These are phyloP conservation scores for Prunella strophiata DNA, from an alignment of 2,797 vertebrate genomes.

Conservation along the genomic window DNA sequence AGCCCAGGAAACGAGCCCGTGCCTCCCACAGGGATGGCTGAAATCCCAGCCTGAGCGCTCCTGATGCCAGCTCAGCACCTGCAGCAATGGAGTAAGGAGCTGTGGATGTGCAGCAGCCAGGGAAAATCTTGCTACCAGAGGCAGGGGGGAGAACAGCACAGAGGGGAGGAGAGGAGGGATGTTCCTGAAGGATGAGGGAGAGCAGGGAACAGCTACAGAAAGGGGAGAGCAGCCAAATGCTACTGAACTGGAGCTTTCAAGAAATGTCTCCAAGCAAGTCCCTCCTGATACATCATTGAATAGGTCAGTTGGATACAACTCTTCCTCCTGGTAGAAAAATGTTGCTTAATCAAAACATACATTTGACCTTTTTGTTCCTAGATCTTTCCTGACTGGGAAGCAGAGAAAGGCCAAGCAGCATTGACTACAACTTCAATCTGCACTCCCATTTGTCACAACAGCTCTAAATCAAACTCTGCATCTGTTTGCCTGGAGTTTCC, in stretches of 20 bases:
- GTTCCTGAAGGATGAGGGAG: neutral
- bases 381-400: neutral
- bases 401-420: neutral
- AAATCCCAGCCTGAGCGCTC: neutral
- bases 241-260: neutral
- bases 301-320: neutral
- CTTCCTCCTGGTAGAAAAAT: neutral
- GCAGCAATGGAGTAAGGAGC: accelerated
- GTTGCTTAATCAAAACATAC: neutral
- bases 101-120: neutral
- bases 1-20: neutral
- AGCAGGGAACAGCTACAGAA: neutral
- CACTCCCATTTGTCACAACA: neutral
- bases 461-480: neutral
- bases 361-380: neutral
- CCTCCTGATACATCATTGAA: neutral
- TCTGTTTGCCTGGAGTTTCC: neutral
- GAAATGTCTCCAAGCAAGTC: neutral
- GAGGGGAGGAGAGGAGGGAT: neutral
- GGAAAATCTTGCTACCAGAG: neutral
- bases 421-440: neutral
- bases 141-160: neutral
- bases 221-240: neutral
- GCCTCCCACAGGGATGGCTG: neutral
- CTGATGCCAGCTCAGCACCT: neutral